Conservation (phyloP, 2,113 vertebrate species). For the Pelusios castaneus region DNA sequence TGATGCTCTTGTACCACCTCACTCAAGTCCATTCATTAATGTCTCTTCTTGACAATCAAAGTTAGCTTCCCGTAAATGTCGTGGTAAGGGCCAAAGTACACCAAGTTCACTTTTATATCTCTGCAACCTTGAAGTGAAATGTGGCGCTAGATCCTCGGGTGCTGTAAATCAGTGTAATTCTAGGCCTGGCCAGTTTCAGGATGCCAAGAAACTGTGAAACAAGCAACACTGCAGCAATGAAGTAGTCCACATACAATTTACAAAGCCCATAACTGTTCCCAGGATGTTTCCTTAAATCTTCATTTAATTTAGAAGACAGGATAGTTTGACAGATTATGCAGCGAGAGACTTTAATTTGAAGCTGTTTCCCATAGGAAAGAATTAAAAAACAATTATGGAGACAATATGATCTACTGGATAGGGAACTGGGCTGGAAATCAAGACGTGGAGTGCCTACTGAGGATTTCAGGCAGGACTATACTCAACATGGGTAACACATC, state of each 20-base stretch:
- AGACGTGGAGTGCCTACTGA: slow-evolving; percentile 7
- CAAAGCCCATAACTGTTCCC: slow-evolving; percentile 47
- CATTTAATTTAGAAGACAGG: slow-evolving; percentile 40
- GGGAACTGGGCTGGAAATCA: slow-evolving; percentile 33
- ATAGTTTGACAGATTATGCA: slow-evolving; percentile 37
- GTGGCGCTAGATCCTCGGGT: not conserved
- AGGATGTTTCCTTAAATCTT: slow-evolving; percentile 27
- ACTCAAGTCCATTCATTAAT: not conserved
- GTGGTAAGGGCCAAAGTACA: not conserved
- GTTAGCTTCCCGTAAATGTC: not conserved
- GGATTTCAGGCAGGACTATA: not conserved
- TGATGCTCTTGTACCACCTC: slow-evolving; percentile 11
- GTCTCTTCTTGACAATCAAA: not conserved
- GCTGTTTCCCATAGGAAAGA: slow-evolving; percentile 18
- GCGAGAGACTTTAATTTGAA: slow-evolving; percentile 51
- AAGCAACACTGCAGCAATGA: slow-evolving; percentile 38
- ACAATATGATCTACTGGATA: slow-evolving; percentile 56
- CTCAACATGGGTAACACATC: not conserved
- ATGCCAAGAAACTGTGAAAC: slow-evolving; percentile 11
- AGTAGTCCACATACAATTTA: not conserved
- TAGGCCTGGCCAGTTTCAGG: not conserved
- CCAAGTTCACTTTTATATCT: not conserved
- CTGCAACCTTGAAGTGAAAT: rapidly evolving
- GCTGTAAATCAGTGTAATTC: rapidly evolving
- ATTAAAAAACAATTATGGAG: not conserved